Conservation (phyloP, 2,888 invertebrate genomes). For the Harpalus rubripes region DNA sequence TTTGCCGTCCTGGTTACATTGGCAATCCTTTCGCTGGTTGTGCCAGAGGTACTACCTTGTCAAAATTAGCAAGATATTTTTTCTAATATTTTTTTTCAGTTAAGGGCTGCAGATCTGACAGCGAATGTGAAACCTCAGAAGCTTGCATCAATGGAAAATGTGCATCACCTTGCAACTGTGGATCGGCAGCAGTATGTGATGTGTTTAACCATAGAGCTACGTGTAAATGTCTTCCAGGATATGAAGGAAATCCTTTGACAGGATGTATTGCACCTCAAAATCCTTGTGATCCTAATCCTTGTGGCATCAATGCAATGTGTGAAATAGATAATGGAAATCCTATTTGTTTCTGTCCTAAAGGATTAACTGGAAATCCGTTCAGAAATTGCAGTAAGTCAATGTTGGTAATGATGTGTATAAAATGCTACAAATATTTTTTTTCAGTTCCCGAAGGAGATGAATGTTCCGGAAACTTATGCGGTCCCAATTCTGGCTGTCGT, state of each 20-base stretch:
- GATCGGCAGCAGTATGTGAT: conserved; percentile 89
- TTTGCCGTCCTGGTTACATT: conserved; percentile 85
- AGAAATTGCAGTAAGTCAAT: conserved; percentile 90
- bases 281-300: conserved; percentile 92
- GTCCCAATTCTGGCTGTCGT: conserved; percentile 90
- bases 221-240: conserved; percentile 91
- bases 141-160: conserved; percentile 89
- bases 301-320: conserved; percentile 91
- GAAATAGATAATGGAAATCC: conserved; percentile 92
- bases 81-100: conserved; percentile 74
- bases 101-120: conserved; percentile 85
- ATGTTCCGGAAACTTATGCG: conserved; percentile 91
- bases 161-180: conserved; percentile 88
- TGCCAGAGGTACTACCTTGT: conserved; percentile 78
- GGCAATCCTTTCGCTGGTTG: conserved; percentile 90
- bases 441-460: conserved; percentile 93
- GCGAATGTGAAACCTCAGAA: conserved; percentile 86
- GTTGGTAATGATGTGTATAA: too few relatives aligned
- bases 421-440: conserved; percentile 72
- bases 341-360: conserved; percentile 93
- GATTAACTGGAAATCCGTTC: conserved; percentile 94
- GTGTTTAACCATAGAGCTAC: conserved; percentile 88
- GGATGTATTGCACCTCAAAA: conserved; percentile 87
- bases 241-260: conserved; percentile 86
- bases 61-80: not conserved